Evolutionary conservation across 2,797 vertebrate genomes (phyloP).

Genomic region (Mormyrus proboscirostris): DNA sequence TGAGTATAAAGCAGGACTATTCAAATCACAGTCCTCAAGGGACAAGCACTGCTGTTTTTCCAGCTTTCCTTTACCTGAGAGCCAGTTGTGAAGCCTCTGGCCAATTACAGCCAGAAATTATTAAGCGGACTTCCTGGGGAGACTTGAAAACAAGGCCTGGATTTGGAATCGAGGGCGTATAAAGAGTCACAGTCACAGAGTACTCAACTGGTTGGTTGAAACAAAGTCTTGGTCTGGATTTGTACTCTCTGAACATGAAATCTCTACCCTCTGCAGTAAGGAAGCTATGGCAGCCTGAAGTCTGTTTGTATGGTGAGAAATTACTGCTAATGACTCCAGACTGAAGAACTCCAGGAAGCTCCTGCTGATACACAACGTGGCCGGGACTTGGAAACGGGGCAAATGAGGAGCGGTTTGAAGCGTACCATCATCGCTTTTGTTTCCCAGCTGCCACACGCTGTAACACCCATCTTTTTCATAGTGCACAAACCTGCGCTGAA

Average conservation of each 20-base stretch:
- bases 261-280: not conserved
- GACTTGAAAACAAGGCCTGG: too few relatives aligned
- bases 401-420: not conserved
- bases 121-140: too few relatives aligned
- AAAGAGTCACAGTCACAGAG: not conserved
- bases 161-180: not conserved
- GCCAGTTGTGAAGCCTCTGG: too few relatives aligned
- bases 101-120: too few relatives aligned
- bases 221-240: not conserved
- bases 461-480: not conserved
- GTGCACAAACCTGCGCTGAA: not conserved
- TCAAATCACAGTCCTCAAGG: too few relatives aligned
- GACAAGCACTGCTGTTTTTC: too few relatives aligned
- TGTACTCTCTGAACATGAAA: not conserved
- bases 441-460: not conserved
- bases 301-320: not conserved
- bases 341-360: slow-evolving; percentile 4
- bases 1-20: not conserved
- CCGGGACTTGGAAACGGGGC: not conserved
- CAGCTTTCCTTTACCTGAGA: too few relatives aligned
- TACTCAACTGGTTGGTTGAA: not conserved
- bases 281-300: not conserved
- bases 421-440: not conserved
- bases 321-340: not conserved
- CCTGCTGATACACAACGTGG: not conserved